phyloP scores from a whole-genome alignment of 30 jellyfish, hydroid and myxozoan species.

The Euphysa ruthae region DNA sequence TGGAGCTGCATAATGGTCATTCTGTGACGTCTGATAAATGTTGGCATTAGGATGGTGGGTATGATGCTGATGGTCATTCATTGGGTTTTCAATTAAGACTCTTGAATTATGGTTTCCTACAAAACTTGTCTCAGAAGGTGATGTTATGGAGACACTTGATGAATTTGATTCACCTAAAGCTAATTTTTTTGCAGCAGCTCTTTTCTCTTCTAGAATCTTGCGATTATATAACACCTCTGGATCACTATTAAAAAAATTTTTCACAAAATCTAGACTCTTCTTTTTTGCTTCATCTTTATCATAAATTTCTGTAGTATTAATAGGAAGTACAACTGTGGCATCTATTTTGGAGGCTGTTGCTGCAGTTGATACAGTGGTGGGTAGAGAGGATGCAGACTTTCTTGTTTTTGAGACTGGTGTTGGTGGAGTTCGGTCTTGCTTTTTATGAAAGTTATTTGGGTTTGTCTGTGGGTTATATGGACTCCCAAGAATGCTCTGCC shows the following conservation, averaged over 20 bases:
- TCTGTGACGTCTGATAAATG: no score
- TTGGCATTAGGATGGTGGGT: no score
- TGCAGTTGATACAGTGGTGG: not conserved
- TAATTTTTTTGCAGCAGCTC: constrained; percentile 2
- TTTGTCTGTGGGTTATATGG: not conserved
- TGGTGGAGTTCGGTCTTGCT: not conserved
- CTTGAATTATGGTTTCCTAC: no score
- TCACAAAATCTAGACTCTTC: constrained; percentile 33
- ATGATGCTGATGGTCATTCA: no score
- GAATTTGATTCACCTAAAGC: not conserved
- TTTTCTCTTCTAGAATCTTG: constrained; percentile 1
- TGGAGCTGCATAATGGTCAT: not conserved
- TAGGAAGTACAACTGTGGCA: not conserved
- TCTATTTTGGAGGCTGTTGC: no score
- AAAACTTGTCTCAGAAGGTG: no score
- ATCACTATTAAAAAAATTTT: constrained; percentile 21
- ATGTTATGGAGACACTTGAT: no score
- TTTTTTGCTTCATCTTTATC: no score
- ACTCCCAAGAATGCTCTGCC: constrained; percentile 24
- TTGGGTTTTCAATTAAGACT: no score
- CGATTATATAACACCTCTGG: constrained; percentile 34
- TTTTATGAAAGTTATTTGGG: not conserved
- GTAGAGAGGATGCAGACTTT: not conserved
- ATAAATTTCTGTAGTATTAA: no score
- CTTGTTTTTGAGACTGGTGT: no score